These are phyloP conservation scores for Habroteleia sp. DNA, from an alignment of 2,888 invertebrate species.

Conservation along the genomic window DNA sequence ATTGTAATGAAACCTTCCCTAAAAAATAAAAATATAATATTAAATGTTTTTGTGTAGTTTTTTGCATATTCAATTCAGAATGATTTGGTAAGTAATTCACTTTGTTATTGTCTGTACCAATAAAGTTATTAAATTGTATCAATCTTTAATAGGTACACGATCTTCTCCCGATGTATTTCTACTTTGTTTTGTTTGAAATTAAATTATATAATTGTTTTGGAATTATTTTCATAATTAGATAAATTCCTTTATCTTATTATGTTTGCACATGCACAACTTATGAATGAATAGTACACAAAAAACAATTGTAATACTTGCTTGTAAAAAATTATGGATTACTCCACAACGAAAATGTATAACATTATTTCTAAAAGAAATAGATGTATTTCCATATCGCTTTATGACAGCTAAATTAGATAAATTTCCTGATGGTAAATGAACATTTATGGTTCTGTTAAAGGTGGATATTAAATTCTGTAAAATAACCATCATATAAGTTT, in stretches of 20 bases:
- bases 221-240: background rate
- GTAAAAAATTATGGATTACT: conserved; percentile 42
- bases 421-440: conserved; percentile 44
- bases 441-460: conserved; percentile 35
- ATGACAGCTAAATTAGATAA: conserved; percentile 46
- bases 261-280: too few relatives aligned
- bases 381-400: conserved; percentile 41
- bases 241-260: background rate
- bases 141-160: too few relatives aligned
- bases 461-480: too few relatives aligned
- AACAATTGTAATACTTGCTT: conserved; percentile 23
- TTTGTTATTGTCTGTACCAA: too few relatives aligned
- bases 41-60: too few relatives aligned
- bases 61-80: background rate
- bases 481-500: too few relatives aligned
- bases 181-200: too few relatives aligned
- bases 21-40: conserved; percentile 16
- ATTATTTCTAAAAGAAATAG: conserved; percentile 42
- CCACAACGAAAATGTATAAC: conserved; percentile 43
- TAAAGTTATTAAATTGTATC: too few relatives aligned
- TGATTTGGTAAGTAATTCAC: too few relatives aligned
- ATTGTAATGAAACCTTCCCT: conserved; percentile 52
- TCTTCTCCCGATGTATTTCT: too few relatives aligned
- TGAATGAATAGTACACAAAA: too few relatives aligned
- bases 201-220: too few relatives aligned